A percentile compares a stretch with the other conserved stretches of the same genome.
phyloP scores from a whole-genome alignment of 2,888 invertebrate genomes.

The Parnassius smintheus region DNA sequence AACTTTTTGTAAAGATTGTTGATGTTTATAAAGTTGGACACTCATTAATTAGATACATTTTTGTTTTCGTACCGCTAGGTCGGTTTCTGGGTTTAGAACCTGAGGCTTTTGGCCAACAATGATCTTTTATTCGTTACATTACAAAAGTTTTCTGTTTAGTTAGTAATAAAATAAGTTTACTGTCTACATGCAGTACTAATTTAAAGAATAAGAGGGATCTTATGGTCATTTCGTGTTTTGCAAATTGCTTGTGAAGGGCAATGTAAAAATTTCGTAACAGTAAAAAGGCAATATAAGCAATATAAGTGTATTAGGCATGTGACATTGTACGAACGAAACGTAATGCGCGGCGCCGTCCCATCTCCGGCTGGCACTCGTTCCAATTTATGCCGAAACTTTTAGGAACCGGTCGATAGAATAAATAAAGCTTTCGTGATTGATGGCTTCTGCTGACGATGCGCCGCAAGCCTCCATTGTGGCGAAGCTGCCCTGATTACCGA shows the following conservation, averaged over 20 bases:
- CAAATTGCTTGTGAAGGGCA: slow-evolving; percentile 14
- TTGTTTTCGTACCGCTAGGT: no score
- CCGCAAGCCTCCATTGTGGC: slow-evolving; percentile 38
- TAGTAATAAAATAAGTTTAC: no score
- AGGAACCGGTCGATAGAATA: slow-evolving; percentile 63
- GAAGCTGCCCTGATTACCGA: slow-evolving; percentile 32
- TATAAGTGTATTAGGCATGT: slow-evolving; percentile 36
- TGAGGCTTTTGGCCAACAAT: no score
- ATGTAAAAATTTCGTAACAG: slow-evolving; percentile 17
- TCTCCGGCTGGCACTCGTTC: slow-evolving; percentile 59
- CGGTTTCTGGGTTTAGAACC: no score
- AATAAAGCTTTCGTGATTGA: slow-evolving; percentile 74
- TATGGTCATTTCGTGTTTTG: slow-evolving; percentile 7
- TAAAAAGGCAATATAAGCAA: slow-evolving; percentile 24
- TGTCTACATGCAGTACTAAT: no score
- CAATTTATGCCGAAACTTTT: slow-evolving; percentile 46
- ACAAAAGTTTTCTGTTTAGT: no score
- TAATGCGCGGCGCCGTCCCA: slow-evolving; percentile 43
- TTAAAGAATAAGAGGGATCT: background rate
- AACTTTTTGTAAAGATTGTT: no score
- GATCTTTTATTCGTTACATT: no score
- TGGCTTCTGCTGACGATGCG: slow-evolving; percentile 45
- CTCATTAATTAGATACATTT: no score
- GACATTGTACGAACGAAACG: slow-evolving; percentile 43
- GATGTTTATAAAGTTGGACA: no score